Conservation (phyloP, 2,113 vertebrate species). For the Carollia perspicillata region DNA sequence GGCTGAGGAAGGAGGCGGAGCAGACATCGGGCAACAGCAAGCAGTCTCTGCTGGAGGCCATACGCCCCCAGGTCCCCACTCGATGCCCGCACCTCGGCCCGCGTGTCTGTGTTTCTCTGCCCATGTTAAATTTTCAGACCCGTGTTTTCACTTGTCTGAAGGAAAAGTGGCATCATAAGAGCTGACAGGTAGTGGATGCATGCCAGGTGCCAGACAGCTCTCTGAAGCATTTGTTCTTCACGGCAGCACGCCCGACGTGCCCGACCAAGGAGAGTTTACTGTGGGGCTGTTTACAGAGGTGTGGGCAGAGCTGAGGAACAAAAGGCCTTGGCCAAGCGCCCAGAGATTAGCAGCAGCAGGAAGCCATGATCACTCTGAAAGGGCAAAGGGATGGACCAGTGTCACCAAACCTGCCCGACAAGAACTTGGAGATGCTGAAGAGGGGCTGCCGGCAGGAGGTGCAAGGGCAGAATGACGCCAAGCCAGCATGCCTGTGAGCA, state of each 20-base stretch:
- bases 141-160: background rate
- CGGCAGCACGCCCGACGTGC: fast-evolving
- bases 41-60: background rate
- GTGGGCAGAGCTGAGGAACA: background rate
- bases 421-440: background rate
- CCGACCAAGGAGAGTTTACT: background rate
- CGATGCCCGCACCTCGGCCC: background rate
- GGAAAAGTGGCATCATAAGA: background rate
- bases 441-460: background rate
- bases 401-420: background rate
- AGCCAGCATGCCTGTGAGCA: background rate
- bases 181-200: background rate
- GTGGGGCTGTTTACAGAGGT: background rate
- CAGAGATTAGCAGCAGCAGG: background rate
- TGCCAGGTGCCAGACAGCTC: background rate
- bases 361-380: background rate
- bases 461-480: background rate
- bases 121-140: background rate
- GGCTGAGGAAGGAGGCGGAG: background rate
- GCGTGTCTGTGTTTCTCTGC: background rate
- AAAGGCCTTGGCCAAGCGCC: background rate
- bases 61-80: fast-evolving
- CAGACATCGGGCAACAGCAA: background rate
- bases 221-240: background rate
- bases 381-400: background rate